These are phyloP conservation scores for Zalophus californianus DNA, from an alignment of 2,797 vertebrate genomes.

Conservation along the genomic window DNA sequence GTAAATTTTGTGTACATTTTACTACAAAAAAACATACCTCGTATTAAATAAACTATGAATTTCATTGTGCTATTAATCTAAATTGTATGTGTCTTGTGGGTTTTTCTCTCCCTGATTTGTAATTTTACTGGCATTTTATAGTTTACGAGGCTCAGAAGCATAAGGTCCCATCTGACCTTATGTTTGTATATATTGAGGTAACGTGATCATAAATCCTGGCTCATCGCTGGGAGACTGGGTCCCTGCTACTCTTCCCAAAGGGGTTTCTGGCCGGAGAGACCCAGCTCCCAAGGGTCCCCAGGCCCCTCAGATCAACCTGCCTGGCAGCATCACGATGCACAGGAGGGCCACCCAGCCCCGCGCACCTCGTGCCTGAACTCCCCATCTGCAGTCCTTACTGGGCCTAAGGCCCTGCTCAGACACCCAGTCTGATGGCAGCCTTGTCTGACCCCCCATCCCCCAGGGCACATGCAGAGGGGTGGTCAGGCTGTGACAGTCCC, in stretches of 20 bases:
- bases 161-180: rapidly evolving
- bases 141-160: background rate
- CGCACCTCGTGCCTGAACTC: background rate
- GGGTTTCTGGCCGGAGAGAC: background rate
- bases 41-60: background rate
- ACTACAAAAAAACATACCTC: background rate
- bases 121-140: background rate
- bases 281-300: rapidly evolving
- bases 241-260: background rate
- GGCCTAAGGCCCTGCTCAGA: background rate
- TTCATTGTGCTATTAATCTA: background rate
- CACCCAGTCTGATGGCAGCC: background rate
- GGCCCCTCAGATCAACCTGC: background rate
- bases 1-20: rapidly evolving
- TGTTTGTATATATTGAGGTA: rapidly evolving
- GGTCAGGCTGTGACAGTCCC: rapidly evolving
- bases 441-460: background rate
- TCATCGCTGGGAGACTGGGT: rapidly evolving
- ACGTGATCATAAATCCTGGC: background rate
- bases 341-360: rapidly evolving
- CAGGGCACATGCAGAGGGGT: background rate
- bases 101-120: background rate
- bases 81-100: background rate
- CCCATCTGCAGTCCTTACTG: background rate
- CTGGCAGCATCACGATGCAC: rapidly evolving